Evolutionary conservation across 2,888 invertebrate species (phyloP).

Genomic region (Hirtodrosophila histrioides): DNA sequence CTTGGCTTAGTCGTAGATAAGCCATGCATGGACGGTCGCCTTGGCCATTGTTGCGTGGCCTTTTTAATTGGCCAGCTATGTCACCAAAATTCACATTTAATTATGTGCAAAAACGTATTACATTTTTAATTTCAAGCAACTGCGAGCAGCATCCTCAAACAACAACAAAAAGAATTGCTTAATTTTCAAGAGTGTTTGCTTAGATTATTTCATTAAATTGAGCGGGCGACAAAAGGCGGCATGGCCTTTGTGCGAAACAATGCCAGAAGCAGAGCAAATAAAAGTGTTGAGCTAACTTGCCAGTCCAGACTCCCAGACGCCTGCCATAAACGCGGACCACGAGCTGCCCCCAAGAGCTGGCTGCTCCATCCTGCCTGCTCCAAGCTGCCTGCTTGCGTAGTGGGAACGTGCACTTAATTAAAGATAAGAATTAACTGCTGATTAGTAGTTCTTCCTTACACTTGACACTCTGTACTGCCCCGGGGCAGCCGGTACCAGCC

Average conservation of each 20-base stretch:
- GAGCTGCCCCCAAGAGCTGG: slow-evolving; percentile 1
- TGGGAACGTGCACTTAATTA: slow-evolving; percentile 83
- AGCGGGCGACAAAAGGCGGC: slow-evolving; percentile 65
- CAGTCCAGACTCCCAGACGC: slow-evolving; percentile 35
- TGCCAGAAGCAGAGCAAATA: slow-evolving; percentile 67
- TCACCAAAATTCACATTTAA: slow-evolving; percentile 66
- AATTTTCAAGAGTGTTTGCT: slow-evolving; percentile 78
- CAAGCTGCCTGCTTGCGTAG: slow-evolving; percentile 53
- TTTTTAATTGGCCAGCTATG: slow-evolving; percentile 78
- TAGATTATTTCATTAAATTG: slow-evolving; percentile 81
- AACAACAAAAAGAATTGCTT: slow-evolving; percentile 58
- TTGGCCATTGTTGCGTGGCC: slow-evolving; percentile 75
- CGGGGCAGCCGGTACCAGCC: slow-evolving; percentile 11
- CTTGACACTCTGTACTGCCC: slow-evolving; percentile 70
- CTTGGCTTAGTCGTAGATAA: slow-evolving; percentile 48
- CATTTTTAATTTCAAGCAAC: slow-evolving; percentile 66
- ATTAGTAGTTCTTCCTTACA: slow-evolving; percentile 82
- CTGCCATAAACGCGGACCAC: slow-evolving; percentile 66
- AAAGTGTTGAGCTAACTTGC: slow-evolving; percentile 68
- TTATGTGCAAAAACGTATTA: slow-evolving; percentile 70
- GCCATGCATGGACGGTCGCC: slow-evolving; percentile 64
- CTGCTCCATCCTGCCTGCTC: slow-evolving; percentile 2
- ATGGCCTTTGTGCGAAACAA: slow-evolving; percentile 70
- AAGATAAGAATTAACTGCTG: slow-evolving; percentile 84
- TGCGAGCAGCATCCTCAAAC: slow-evolving; percentile 4